phyloP scores from a whole-genome alignment of 2,888 invertebrate genomes.

The Anagyrus pseudococci region DNA sequence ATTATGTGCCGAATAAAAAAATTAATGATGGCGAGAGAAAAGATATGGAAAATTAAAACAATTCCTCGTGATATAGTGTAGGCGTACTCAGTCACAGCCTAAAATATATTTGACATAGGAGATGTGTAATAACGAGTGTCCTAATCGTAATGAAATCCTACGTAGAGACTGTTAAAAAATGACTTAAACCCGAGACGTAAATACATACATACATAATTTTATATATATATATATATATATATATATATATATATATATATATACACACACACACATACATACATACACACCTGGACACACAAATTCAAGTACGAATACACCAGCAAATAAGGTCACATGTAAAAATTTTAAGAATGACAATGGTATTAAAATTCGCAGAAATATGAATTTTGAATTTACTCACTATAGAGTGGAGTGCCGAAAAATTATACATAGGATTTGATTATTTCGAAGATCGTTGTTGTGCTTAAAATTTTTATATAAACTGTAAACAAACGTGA shows the following conservation, averaged over 20 bases:
- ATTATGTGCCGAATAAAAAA: background rate
- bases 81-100: background rate
- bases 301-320: slow-evolving; percentile 21
- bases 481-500: too few species aligned
- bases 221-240: too few species aligned
- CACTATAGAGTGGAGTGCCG: too few species aligned
- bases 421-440: too few species aligned
- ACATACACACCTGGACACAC: background rate
- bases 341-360: background rate
- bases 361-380: background rate
- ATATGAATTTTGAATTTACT: too few species aligned
- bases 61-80: background rate
- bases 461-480: too few species aligned
- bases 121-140: slow-evolving; percentile 38
- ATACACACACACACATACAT: too few species aligned
- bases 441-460: too few species aligned
- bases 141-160: slow-evolving; percentile 36
- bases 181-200: slow-evolving; percentile 1
- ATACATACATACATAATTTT: background rate
- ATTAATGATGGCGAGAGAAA: background rate
- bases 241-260: too few species aligned
- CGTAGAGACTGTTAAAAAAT: slow-evolving; percentile 24
- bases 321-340: background rate
- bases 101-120: slow-evolving; percentile 34
- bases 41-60: background rate